Percentiles rank a stretch among this genome's conserved stretches.
Evolutionary conservation across 2,113 vertebrate genomes (phyloP).

Genomic region (Gobius niger): DNA sequence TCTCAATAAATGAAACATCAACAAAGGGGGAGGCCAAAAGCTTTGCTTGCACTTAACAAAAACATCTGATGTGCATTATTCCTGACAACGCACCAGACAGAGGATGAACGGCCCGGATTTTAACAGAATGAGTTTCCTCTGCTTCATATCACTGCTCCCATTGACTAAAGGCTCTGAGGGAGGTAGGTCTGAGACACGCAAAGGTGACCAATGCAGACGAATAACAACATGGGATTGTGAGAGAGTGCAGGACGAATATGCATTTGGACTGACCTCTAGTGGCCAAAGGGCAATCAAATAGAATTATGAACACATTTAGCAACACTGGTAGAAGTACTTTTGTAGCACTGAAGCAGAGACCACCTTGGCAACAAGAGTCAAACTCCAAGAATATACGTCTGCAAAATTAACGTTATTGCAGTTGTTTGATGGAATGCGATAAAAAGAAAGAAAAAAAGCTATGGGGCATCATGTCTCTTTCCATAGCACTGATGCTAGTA

Average conservation of each 20-base stretch:
- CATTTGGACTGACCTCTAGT: conserved; percentile 65
- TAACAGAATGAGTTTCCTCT: conserved; percentile 60
- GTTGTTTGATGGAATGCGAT: no score
- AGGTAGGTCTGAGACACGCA: conserved; percentile 38
- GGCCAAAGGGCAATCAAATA: conserved; percentile 23
- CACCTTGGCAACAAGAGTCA: no score
- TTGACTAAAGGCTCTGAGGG: conserved; percentile 51
- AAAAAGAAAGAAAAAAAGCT: no score
- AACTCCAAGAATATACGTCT: no score
- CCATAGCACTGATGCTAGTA: no score
- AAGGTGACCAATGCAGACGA: conserved; percentile 33
- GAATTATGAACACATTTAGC: not conserved
- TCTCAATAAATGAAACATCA: conserved; percentile 77
- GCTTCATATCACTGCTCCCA: conserved; percentile 22
- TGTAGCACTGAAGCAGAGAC: not conserved
- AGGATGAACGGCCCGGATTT: conserved; percentile 57
- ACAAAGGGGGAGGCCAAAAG: conserved; percentile 63
- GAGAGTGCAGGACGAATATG: conserved; percentile 14
- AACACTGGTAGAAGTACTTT: not conserved
- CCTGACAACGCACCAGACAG: conserved; percentile 59
- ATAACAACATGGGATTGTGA: conserved; percentile 20
- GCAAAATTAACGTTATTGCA: no score
- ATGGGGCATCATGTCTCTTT: no score
- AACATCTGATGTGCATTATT: conserved; percentile 79
- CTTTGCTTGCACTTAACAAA: conserved; percentile 73